These are phyloP conservation scores for Amphilophus citrinellus DNA, from an alignment of 2,113 vertebrate species.

Conservation along the genomic window DNA sequence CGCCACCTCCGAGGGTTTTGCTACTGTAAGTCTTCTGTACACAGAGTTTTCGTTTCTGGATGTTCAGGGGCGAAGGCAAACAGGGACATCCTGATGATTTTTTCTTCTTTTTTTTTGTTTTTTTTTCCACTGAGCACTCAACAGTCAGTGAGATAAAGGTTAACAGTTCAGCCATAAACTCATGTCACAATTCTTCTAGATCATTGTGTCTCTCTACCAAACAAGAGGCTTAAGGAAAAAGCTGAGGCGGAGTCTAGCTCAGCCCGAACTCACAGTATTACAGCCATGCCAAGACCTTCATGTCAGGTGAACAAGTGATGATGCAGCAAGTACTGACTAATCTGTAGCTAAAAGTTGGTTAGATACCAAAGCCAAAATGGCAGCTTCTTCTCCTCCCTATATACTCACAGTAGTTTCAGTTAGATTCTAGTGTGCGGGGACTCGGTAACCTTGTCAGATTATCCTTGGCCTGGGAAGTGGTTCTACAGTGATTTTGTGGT, in stretches of 20 bases:
- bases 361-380: constrained; percentile 35
- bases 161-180: constrained; percentile 41
- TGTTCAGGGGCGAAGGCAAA: constrained; percentile 36
- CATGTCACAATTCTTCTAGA: not conserved
- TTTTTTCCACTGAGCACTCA: not conserved
- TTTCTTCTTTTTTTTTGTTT: not conserved
- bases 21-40: constrained; percentile 25
- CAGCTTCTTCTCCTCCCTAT: constrained; percentile 23
- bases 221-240: constrained; percentile 32
- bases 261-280: constrained; percentile 52
- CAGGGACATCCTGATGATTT: constrained; percentile 8
- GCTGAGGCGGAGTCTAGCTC: constrained; percentile 21
- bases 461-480: constrained; percentile 54
- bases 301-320: constrained; percentile 33
- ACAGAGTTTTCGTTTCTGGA: constrained; percentile 20
- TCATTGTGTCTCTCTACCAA: not conserved
- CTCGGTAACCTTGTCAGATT: constrained; percentile 31
- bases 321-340: constrained; percentile 29
- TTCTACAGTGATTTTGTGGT: constrained; percentile 36
- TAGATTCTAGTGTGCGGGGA: constrained; percentile 13
- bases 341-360: constrained; percentile 30
- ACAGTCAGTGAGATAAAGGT: constrained; percentile 14
- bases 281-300: constrained; percentile 31
- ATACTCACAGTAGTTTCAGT: constrained; percentile 69
- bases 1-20: constrained; percentile 16